phyloP scores from a whole-genome alignment of 2,888 invertebrate species.

The Hirtodrosophila duncani region DNA sequence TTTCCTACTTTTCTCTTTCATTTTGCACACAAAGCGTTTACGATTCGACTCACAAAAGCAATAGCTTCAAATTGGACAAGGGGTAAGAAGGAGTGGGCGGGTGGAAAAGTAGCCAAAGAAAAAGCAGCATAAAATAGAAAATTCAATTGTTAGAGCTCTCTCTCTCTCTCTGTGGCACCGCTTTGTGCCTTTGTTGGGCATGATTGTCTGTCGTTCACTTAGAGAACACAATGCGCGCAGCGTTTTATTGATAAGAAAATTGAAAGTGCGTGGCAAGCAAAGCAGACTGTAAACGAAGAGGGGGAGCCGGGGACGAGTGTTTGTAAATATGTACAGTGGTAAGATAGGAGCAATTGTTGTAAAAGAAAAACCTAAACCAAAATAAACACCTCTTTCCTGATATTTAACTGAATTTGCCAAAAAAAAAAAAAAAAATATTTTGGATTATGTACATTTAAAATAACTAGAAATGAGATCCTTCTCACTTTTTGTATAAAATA shows the following conservation, averaged over 20 bases:
- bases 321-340: constrained; percentile 3
- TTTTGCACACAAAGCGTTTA: constrained; percentile 49
- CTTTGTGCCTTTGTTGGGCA: constrained; percentile 31
- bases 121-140: constrained; percentile 57
- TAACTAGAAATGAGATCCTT: too few species aligned
- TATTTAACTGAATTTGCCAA: too few species aligned
- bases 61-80: constrained; percentile 5
- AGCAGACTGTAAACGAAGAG: neutral
- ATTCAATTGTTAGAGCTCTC: constrained; percentile 55
- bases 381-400: too few species aligned
- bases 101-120: constrained; percentile 49
- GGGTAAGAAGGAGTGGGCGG: constrained; percentile 1
- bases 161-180: constrained; percentile 26
- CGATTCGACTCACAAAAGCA: constrained; percentile 51
- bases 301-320: neutral
- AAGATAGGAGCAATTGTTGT: too few species aligned
- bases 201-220: constrained; percentile 46
- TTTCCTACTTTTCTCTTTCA: constrained; percentile 14
- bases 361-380: too few species aligned
- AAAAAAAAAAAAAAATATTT: too few species aligned
- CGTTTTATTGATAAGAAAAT: constrained; percentile 63
- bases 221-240: constrained; percentile 36
- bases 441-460: too few species aligned
- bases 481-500: too few species aligned
- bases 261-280: constrained; percentile 56